A percentile compares a stretch with the other conserved stretches of the same genome.
phyloP scores from a whole-genome alignment of 1,140 invertebrate genomes.

The Atta texana region DNA sequence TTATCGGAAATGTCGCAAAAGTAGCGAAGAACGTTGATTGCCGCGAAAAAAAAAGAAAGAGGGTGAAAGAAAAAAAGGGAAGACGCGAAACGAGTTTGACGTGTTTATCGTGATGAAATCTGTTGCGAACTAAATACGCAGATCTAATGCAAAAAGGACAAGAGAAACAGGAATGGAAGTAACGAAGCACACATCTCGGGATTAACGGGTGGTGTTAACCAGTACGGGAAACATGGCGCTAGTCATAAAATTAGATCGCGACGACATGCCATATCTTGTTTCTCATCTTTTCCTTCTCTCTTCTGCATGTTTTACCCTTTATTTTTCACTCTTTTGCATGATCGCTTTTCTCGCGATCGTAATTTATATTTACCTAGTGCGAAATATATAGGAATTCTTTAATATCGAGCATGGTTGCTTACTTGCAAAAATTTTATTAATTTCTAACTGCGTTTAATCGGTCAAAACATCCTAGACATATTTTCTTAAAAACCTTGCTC shows the following conservation, averaged over 20 bases:
- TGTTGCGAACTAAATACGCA: slow-evolving; percentile 43
- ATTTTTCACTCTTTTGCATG: slow-evolving; percentile 3
- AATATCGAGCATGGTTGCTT: neutral
- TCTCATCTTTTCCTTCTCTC: slow-evolving; percentile 36
- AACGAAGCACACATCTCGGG: slow-evolving; percentile 63
- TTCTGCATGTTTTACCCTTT: slow-evolving; percentile 19
- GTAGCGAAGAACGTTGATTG: slow-evolving; percentile 25
- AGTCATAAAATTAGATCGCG: slow-evolving; percentile 73
- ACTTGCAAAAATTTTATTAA: neutral
- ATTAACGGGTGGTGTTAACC: slow-evolving; percentile 71
- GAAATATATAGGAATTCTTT: neutral
- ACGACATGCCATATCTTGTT: slow-evolving; percentile 59
- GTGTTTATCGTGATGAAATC: slow-evolving; percentile 57
- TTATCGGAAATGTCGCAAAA: slow-evolving; percentile 37
- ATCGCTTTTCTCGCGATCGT: slow-evolving; percentile 6
- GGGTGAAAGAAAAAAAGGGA: neutral
- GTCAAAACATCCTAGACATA: no score
- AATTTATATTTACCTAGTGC: slow-evolving; percentile 19
- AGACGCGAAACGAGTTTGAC: slow-evolving; percentile 25
- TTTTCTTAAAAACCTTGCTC: no score
- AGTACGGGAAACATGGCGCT: slow-evolving; percentile 73
- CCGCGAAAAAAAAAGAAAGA: neutral
- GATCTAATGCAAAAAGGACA: slow-evolving; percentile 47
- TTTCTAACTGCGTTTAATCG: no score
- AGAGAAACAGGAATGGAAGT: slow-evolving; percentile 59